Evolutionary conservation across 2,113 vertebrate genomes (phyloP), one percentile per base, ranked within the genome.

Genomic region (Andinoacara biseriatus): DNA sequence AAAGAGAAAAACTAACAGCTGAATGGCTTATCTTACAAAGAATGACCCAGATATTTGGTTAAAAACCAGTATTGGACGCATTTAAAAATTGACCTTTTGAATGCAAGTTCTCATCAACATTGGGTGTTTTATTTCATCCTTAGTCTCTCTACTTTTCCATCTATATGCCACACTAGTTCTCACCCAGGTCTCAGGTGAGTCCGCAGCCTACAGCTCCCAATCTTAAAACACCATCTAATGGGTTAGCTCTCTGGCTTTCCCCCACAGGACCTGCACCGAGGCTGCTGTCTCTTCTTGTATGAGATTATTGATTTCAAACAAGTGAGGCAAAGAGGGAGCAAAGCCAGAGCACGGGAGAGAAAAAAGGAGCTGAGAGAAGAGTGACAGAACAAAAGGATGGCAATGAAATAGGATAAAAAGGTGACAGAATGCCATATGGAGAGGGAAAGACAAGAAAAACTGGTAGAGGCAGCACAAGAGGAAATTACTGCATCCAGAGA

Each of bases 281-380:
- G 75, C 49, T 40, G 15, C 18, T 35, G 61, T 74, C 83, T 80
- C 79, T 63, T 74, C 86, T 81, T 35, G 72, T 78, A 90, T 26
- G 58, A 89, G 76, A 77, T 87, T 88, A 94, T 92, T 87, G 90
- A 92, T 85, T 84, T 88, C 24, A 17, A 85, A 82, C 76, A 40
- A 57, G 75, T 35, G 72, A 81, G 62, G 86, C 20, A 35, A 67
- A 59, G n/a, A 26, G n/a, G 10, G 58, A 35, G 83, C 26, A 33
- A 63, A 77, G 74, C 60, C 14, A 58, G 33, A 69, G 38, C 22
- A 82, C 52, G 5, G 4, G 56, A 75, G 38, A 29, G 57, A 58
- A 75, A 75, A 78, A 46, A 8, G 5, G 26, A 74, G 40, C 84
- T 9, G 54, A 58, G 13, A 83, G 54, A 60, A 46, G 40, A 74